A percentile compares a stretch with the other conserved stretches of the same genome.
Evolutionary conservation across 2,888 invertebrate species (phyloP).

Genomic region (Ormyrus nitidulus): DNA sequence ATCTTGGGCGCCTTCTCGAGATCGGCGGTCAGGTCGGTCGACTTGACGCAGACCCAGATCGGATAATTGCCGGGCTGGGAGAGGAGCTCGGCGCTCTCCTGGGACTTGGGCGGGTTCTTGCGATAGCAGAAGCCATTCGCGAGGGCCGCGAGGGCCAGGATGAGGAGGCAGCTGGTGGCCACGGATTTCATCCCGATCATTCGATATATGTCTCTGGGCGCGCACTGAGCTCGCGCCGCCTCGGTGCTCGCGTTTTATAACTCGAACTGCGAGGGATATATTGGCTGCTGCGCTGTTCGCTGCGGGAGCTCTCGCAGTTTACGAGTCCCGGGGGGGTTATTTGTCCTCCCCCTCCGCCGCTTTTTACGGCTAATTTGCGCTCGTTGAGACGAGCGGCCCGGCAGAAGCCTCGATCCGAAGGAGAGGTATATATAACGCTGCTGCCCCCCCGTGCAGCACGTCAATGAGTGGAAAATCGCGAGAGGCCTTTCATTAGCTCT

Average conservation of each 20-base stretch:
- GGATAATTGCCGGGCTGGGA: constrained; percentile 48
- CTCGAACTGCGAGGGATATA: no score
- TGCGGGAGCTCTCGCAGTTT: no score
- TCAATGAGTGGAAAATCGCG: constrained; percentile 4
- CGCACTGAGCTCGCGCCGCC: constrained; percentile 27
- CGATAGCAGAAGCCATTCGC: constrained; percentile 54
- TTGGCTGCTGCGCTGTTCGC: no score
- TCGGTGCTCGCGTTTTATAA: constrained; percentile 26
- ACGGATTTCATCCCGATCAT: constrained; percentile 25
- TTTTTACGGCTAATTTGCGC: constrained; percentile 39
- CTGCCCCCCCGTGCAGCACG: not conserved
- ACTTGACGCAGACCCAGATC: constrained; percentile 51
- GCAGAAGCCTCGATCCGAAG: constrained; percentile 8
- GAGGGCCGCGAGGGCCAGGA: constrained; percentile 4
- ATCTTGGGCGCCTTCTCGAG: constrained; percentile 46
- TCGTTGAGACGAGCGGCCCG: constrained; percentile 14
- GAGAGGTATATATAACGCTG: not conserved
- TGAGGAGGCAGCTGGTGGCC: constrained; percentile 1
- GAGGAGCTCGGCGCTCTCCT: constrained; percentile 44
- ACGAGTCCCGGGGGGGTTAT: no score
- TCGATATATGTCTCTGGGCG: not conserved
- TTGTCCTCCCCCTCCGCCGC: not conserved
- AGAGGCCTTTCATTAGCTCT: not conserved
- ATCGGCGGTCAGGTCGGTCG: constrained; percentile 31
- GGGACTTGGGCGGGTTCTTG: constrained; percentile 46